Percentiles rank a stretch among this genome's conserved stretches.
phyloP scores from a whole-genome alignment of 2,888 invertebrate species.

The Ecdyonurus torrentis region DNA sequence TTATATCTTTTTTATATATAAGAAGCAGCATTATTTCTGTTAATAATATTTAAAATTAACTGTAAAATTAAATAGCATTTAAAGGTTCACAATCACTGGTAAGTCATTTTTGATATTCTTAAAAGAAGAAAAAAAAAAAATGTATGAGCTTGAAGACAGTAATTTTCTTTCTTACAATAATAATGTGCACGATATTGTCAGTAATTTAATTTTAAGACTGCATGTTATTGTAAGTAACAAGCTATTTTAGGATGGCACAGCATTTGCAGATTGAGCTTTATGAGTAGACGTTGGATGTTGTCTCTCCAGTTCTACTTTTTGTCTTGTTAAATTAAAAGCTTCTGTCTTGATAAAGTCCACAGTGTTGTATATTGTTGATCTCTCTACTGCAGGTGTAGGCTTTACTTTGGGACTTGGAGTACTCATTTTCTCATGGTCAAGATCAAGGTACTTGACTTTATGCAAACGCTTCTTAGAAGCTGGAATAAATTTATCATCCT shows the following conservation, averaged over 20 bases:
- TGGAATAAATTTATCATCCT: constrained; percentile 23
- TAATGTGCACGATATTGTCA: too few relatives aligned
- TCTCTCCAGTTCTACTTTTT: constrained; percentile 56
- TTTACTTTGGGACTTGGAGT: constrained; percentile 21
- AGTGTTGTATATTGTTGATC: constrained; percentile 62
- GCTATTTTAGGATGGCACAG: neutral
- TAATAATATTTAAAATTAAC: too few relatives aligned
- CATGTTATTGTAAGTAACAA: too few relatives aligned
- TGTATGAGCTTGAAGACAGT: too few relatives aligned
- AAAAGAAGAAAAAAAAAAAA: too few relatives aligned
- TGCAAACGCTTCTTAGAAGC: constrained; percentile 23
- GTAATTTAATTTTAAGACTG: too few relatives aligned
- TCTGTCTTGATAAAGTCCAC: constrained; percentile 90
- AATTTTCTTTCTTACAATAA: too few relatives aligned
- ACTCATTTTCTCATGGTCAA: constrained; percentile 53
- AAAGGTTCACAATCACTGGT: too few relatives aligned
- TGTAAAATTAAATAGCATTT: too few relatives aligned
- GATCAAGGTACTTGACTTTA: constrained; percentile 66
- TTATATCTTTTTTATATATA: too few relatives aligned
- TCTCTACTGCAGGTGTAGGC: constrained; percentile 26
- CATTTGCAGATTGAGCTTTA: neutral
- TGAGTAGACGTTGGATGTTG: constrained; percentile 18
- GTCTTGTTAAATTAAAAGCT: constrained; percentile 74
- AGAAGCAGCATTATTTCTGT: too few relatives aligned
- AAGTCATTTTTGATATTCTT: too few relatives aligned